Evolutionary conservation across 2,113 vertebrate species (phyloP).

Genomic region (Gavialis gangeticus): DNA sequence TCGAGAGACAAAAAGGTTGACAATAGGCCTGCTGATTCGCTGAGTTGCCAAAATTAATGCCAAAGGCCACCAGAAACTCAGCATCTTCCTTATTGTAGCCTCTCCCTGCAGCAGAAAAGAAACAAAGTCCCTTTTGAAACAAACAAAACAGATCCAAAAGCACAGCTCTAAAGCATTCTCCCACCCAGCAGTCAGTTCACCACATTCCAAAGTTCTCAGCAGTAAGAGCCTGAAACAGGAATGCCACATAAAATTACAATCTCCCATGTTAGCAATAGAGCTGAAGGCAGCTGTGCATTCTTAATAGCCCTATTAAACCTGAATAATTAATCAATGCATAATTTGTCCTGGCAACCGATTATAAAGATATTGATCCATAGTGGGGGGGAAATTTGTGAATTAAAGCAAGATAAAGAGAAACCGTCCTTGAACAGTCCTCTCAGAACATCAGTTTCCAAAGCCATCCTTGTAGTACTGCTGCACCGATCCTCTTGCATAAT

Average conservation of each 20-base stretch:
- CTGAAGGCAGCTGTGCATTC: slow-evolving; percentile 13
- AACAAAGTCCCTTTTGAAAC: background rate
- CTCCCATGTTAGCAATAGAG: slow-evolving; percentile 5
- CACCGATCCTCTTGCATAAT: background rate
- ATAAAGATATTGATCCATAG: background rate
- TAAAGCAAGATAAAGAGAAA: background rate
- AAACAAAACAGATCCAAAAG: background rate
- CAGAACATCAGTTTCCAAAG: background rate
- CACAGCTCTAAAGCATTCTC: background rate
- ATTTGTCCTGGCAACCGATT: slow-evolving; percentile 5
- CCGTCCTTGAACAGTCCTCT: background rate
- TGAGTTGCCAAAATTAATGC: slow-evolving; percentile 97
- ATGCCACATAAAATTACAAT: slow-evolving; percentile 20
- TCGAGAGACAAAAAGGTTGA: slow-evolving; percentile 97
- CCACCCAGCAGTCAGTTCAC: background rate
- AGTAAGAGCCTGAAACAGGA: slow-evolving; percentile 18
- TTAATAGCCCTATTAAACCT: background rate
- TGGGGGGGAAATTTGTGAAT: background rate
- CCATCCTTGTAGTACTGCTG: background rate
- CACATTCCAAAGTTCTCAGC: background rate
- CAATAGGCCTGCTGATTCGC: slow-evolving; percentile 95
- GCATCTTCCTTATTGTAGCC: slow-evolving; percentile 95
- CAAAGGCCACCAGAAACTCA: slow-evolving; percentile 98
- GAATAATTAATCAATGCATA: slow-evolving; percentile 28
- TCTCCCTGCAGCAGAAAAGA: slow-evolving; percentile 85